Percentiles rank a stretch among this genome's conserved stretches.
Evolutionary conservation across 2,113 vertebrate species (phyloP).

Genomic region (Halichoeres trimaculatus): DNA sequence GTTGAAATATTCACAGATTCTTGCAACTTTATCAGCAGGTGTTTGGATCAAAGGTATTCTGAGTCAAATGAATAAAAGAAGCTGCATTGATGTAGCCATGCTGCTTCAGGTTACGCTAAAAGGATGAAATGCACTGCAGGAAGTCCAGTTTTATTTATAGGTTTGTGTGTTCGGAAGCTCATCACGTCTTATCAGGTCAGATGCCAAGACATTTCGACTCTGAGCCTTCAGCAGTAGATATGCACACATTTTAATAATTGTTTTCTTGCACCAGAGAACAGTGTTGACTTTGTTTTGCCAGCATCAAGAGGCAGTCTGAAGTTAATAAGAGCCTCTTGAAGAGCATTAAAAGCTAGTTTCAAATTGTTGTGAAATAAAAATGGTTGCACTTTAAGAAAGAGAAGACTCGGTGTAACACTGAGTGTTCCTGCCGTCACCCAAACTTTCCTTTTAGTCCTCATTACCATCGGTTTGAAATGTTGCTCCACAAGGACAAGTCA

Average conservation of each 20-base stretch:
- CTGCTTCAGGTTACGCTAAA: not conserved
- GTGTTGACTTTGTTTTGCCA: too few species aligned
- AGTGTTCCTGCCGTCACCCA: not conserved
- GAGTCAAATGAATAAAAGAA: not conserved
- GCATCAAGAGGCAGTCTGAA: too few species aligned
- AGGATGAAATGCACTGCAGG: not conserved
- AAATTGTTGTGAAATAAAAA: not conserved
- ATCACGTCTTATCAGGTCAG: not conserved
- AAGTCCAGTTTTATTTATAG: not conserved
- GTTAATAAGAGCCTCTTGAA: too few species aligned
- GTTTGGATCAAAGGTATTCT: not conserved
- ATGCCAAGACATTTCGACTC: too few species aligned
- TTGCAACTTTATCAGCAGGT: not conserved
- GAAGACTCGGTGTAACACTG: constrained; percentile 3
- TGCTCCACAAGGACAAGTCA: not conserved
- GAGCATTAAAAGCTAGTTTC: too few species aligned
- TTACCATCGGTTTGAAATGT: not conserved
- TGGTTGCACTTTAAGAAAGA: constrained; percentile 10
- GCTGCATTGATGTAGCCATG: not conserved
- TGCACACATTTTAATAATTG: too few species aligned
- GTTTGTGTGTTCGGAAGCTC: not conserved
- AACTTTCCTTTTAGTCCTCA: not conserved
- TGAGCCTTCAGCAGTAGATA: too few species aligned
- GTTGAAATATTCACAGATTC: not conserved
- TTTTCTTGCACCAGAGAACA: too few species aligned